Evolutionary conservation across 2,797 vertebrate species (phyloP).

Genomic region (Chrysocyon brachyurus): DNA sequence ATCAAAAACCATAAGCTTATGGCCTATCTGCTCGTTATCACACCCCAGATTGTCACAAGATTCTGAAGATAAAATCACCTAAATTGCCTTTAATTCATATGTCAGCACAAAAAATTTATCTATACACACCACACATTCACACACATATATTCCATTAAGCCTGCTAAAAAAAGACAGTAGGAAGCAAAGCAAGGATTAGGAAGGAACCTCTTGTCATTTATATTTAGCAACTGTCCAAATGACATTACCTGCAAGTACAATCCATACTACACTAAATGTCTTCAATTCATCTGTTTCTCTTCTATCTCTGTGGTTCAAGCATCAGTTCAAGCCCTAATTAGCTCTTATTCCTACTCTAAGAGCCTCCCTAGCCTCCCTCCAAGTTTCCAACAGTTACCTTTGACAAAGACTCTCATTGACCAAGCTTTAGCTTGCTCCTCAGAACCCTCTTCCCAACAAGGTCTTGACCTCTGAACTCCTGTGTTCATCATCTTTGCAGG

Average conservation of each 20-base stretch:
- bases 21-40: background rate
- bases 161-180: background rate
- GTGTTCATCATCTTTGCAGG: background rate
- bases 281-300: background rate
- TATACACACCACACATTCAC: background rate
- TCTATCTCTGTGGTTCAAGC: background rate
- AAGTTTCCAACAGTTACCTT: background rate
- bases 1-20: background rate
- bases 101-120: background rate
- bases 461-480: background rate
- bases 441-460: background rate
- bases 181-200: background rate
- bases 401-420: background rate
- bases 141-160: background rate
- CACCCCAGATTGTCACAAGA: background rate
- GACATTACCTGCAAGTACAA: background rate
- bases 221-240: background rate
- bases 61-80: background rate
- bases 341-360: background rate
- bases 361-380: background rate
- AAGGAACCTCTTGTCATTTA: conserved; percentile 1
- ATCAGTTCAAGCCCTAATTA: background rate
- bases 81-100: background rate
- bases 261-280: background rate
- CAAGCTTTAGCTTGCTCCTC: background rate